A percentile compares a stretch with the other conserved stretches of the same genome.
phyloP scores from a whole-genome alignment of 2,888 invertebrate species.

The Eupithecia vulgata region DNA sequence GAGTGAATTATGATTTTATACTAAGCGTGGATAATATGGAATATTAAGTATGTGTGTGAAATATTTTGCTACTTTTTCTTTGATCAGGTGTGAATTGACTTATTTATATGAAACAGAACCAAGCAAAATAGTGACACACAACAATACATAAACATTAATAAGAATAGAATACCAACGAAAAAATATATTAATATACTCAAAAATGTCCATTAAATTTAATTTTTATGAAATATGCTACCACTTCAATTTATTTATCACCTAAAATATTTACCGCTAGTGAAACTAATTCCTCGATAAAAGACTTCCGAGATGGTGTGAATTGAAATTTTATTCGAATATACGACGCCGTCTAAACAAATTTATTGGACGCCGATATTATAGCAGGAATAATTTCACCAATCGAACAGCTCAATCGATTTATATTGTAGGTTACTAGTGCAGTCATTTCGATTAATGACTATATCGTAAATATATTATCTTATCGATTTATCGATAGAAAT shows the following conservation, averaged over 20 bases:
- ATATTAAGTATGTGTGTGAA: constrained; percentile 16
- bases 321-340: constrained; percentile 28
- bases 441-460: constrained; percentile 22
- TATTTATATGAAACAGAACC: not conserved
- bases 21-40: not conserved
- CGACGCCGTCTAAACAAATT: constrained; percentile 27
- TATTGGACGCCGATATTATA: constrained; percentile 18
- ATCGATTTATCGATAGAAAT: constrained; percentile 14
- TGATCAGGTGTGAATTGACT: not conserved
- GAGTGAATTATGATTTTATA: constrained; percentile 49
- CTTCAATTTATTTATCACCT: not conserved
- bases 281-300: constrained; percentile 10
- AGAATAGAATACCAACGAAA: not conserved
- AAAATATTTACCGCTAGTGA: constrained; percentile 5
- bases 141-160: not conserved
- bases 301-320: constrained; percentile 22
- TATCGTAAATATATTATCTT: constrained; percentile 23
- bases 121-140: not conserved
- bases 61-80: constrained; percentile 3
- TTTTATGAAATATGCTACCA: not conserved
- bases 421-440: constrained; percentile 26
- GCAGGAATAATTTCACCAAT: constrained; percentile 20
- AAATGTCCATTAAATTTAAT: not conserved
- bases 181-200: not conserved
- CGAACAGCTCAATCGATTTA: constrained; percentile 24